phyloP scores from a whole-genome alignment of 2,113 vertebrate species.

The Neodon shergylaensis region DNA sequence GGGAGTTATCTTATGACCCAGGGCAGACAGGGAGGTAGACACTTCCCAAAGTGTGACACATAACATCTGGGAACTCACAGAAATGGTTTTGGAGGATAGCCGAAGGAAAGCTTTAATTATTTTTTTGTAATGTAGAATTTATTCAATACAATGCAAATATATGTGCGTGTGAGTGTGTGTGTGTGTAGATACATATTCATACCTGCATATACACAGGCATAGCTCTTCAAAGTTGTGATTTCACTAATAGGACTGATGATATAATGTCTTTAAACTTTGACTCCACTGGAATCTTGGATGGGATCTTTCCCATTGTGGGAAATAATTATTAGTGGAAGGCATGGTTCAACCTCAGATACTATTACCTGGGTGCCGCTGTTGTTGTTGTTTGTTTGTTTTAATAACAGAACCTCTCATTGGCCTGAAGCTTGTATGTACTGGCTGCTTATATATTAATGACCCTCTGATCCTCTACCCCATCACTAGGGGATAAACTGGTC shows the following conservation, averaged over 20 bases:
- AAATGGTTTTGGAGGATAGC: background rate
- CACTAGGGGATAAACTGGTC: background rate
- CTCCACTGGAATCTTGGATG: no score
- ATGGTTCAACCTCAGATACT: background rate
- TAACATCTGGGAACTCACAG: background rate
- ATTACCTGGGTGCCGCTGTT: no score
- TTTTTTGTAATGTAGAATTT: background rate
- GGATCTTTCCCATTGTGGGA: background rate
- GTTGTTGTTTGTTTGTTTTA: background rate
- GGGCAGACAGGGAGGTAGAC: background rate
- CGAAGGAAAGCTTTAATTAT: background rate
- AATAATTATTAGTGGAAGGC: background rate
- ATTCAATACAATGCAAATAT: background rate
- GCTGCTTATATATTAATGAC: no score
- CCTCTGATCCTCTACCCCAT: background rate
- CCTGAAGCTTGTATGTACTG: background rate
- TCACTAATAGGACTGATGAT: background rate
- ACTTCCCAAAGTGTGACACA: background rate
- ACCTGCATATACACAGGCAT: background rate
- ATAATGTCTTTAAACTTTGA: background rate
- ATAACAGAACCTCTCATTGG: background rate
- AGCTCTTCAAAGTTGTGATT: background rate
- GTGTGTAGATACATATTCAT: background rate
- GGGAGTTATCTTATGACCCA: background rate
- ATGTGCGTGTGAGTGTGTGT: rapidly evolving